These are phyloP conservation scores for Nothocercus nigrocapillus DNA, from an alignment of 2,113 vertebrate genomes.

Conservation along the genomic window DNA sequence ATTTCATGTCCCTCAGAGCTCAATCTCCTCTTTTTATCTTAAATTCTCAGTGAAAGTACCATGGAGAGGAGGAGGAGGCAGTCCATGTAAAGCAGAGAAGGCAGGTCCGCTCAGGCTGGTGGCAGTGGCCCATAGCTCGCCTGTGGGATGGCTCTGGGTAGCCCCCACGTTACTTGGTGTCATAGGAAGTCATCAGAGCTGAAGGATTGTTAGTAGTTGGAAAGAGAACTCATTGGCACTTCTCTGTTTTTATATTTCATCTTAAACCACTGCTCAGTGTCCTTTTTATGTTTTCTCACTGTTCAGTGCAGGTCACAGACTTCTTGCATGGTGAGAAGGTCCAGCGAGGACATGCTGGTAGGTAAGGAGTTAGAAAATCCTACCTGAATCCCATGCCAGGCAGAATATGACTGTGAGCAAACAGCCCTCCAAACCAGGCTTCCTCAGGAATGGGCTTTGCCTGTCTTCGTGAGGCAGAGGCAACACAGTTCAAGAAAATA, in stretches of 20 bases:
- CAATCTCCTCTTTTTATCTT: not conserved
- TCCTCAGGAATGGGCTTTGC: not conserved
- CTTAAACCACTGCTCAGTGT: not conserved
- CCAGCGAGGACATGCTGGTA: not conserved
- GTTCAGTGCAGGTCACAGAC: not conserved
- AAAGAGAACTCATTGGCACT: not conserved
- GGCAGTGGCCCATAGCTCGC: accelerated
- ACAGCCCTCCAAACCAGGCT: too few species aligned
- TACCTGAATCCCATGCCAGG: not conserved
- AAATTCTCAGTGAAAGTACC: not conserved
- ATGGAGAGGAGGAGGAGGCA: not conserved
- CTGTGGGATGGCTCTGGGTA: not conserved
- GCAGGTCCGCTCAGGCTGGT: not conserved
- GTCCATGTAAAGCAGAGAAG: not conserved
- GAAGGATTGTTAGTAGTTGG: not conserved
- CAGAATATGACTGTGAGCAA: not conserved
- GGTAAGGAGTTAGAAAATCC: not conserved
- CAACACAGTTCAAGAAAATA: not conserved
- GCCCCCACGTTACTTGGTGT: not conserved
- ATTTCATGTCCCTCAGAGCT: not conserved
- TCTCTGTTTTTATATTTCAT: not conserved
- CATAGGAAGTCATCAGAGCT: not conserved
- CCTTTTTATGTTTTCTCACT: not conserved
- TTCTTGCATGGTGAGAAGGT: not conserved
- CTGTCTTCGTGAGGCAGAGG: too few species aligned